Evolutionary conservation across 2,888 invertebrate species (phyloP).

Genomic region (Tetheella fluctuosa): DNA sequence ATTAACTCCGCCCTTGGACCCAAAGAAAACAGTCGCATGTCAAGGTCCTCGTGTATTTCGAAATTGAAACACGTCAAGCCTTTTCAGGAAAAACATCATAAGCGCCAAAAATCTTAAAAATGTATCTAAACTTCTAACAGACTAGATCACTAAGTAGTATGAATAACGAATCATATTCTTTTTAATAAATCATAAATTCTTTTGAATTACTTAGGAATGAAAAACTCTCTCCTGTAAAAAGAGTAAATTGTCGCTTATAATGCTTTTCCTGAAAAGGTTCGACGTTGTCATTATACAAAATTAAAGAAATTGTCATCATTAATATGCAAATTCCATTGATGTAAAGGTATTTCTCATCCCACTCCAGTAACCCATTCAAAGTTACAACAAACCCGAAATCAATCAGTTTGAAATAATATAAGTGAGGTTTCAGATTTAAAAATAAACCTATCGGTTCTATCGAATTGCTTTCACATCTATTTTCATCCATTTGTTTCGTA

Average conservation of each 20-base stretch:
- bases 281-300: too few species aligned
- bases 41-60: background rate
- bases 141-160: too few species aligned
- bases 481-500: background rate
- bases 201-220: too few species aligned
- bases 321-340: background rate
- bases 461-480: background rate
- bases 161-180: too few species aligned
- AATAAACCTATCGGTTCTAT: background rate
- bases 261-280: too few species aligned
- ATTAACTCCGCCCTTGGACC: constrained; percentile 1
- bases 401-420: background rate
- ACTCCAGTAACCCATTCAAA: background rate
- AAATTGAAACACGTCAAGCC: background rate
- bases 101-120: too few species aligned
- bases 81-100: too few species aligned
- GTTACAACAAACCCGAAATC: background rate
- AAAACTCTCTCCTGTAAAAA: too few species aligned
- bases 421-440: too few species aligned
- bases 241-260: too few species aligned
- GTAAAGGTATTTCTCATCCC: background rate
- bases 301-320: background rate
- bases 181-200: too few species aligned
- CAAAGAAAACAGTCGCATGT: background rate
- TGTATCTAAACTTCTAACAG: too few species aligned